Conservation (phyloP, 2,888 invertebrate genomes). For the Drosophila kanekoi region DNA sequence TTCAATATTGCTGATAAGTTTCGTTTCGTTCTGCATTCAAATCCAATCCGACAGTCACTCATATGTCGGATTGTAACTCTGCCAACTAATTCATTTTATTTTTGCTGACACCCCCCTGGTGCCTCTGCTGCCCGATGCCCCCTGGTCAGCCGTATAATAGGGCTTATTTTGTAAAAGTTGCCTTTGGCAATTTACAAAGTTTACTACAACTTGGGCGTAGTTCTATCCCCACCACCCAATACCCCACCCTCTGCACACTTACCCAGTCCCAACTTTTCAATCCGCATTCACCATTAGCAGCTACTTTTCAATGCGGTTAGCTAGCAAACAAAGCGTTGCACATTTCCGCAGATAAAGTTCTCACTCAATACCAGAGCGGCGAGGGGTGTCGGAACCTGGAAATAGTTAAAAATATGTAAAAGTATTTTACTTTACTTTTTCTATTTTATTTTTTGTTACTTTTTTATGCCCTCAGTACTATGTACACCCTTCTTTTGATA, state of each 20-base stretch:
- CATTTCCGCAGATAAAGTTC: conserved; percentile 79
- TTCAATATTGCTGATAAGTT: conserved; percentile 19
- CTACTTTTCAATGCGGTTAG: conserved; percentile 81
- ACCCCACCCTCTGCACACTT: background rate
- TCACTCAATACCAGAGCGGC: conserved; percentile 56
- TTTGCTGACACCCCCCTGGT: background rate
- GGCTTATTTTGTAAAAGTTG: conserved; percentile 79
- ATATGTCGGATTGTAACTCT: conserved; percentile 53
- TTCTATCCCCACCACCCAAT: conserved; percentile 17
- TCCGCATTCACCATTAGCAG: conserved; percentile 78
- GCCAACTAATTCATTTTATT: conserved; percentile 60
- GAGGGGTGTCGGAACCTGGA: conserved; percentile 15
- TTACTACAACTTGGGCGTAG: conserved; percentile 63
- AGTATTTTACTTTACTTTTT: conserved; percentile 64
- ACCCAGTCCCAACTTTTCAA: conserved; percentile 38
- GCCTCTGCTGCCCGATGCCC: background rate
- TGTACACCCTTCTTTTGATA: background rate
- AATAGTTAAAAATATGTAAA: conserved; percentile 79
- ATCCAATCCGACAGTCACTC: conserved; percentile 48
- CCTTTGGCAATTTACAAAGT: conserved; percentile 78
- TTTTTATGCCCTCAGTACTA: conserved; percentile 17
- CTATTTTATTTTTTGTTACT: conserved; percentile 30
- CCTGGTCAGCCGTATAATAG: conserved; percentile 62
- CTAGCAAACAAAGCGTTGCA: conserved; percentile 80
- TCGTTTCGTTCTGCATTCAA: conserved; percentile 27